Evolutionary conservation across 2,888 invertebrate genomes (phyloP).

Genomic region (Trichopria drosophilae): DNA sequence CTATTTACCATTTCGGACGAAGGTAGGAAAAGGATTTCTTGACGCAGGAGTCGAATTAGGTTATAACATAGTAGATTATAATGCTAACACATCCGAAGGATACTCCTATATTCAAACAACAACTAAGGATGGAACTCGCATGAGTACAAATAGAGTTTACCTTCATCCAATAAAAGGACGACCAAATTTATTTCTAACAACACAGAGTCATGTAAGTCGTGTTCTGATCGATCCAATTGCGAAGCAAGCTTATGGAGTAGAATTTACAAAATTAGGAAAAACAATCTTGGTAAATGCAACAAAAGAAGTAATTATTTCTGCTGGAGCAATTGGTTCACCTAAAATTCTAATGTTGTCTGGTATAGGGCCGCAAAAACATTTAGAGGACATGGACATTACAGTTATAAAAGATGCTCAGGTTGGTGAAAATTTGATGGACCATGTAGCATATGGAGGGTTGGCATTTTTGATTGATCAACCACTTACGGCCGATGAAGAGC

Average conservation of each 20-base stretch:
- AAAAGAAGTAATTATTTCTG: slow-evolving; percentile 74
- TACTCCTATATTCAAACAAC: slow-evolving; percentile 70
- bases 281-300: slow-evolving; percentile 62
- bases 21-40: slow-evolving; percentile 67
- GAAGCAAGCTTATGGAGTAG: slow-evolving; percentile 70
- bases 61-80: slow-evolving; percentile 70
- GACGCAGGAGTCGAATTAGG: slow-evolving; percentile 66
- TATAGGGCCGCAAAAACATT: slow-evolving; percentile 67
- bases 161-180: slow-evolving; percentile 62
- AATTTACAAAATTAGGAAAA: slow-evolving; percentile 63
- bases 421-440: slow-evolving; percentile 72
- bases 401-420: slow-evolving; percentile 65
- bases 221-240: slow-evolving; percentile 67
- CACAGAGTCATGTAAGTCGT: slow-evolving; percentile 66
- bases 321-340: slow-evolving; percentile 79
- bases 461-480: slow-evolving; percentile 62
- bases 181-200: slow-evolving; percentile 69
- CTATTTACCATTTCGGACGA: slow-evolving; percentile 62
- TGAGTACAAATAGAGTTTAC: slow-evolving; percentile 65
- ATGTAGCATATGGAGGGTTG: slow-evolving; percentile 67
- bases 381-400: slow-evolving; percentile 63
- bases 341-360: slow-evolving; percentile 80
- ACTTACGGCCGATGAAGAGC: slow-evolving; percentile 39
- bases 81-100: slow-evolving; percentile 66
- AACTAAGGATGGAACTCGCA: slow-evolving; percentile 64